Conservation (phyloP, 1,140 invertebrate genomes). For the Hestina assimilis region DNA sequence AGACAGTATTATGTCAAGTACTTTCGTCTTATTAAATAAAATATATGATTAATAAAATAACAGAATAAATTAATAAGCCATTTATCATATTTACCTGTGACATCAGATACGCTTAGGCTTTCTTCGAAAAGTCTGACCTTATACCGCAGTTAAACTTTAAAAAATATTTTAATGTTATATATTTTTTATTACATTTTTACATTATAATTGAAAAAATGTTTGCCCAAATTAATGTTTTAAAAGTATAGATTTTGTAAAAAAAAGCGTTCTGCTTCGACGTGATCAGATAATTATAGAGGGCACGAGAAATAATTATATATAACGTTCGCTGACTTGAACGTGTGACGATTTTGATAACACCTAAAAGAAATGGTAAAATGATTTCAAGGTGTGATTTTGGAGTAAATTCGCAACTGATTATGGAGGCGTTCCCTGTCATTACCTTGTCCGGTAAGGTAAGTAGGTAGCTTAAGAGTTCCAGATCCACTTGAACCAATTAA, state of each 20-base stretch:
- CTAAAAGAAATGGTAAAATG: constrained; percentile 58
- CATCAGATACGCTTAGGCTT: too few species aligned
- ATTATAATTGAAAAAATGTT: too few species aligned
- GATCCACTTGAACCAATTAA: constrained; percentile 27
- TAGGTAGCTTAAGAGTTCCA: constrained; percentile 50
- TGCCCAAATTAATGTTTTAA: constrained; percentile 14
- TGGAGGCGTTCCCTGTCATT: constrained; percentile 59
- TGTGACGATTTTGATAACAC: constrained; percentile 55
- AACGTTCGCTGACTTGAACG: constrained; percentile 45
- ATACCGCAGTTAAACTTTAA: too few species aligned
- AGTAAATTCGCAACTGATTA: constrained; percentile 60
- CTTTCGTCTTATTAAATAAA: too few species aligned
- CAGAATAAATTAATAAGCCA: too few species aligned
- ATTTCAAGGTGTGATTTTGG: constrained; percentile 62
- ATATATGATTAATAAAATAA: too few species aligned
- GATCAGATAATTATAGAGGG: constrained; percentile 49
- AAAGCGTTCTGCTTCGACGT: constrained; percentile 17
- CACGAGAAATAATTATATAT: constrained; percentile 54
- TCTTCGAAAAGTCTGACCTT: too few species aligned
- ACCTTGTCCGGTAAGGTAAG: constrained; percentile 48
- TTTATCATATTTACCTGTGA: too few species aligned
- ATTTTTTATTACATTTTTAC: too few species aligned
- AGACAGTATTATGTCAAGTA: too few species aligned
- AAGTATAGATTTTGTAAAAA: constrained; percentile 8
- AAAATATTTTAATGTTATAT: too few species aligned